A percentile compares a stretch with the other conserved stretches of the same genome.
Evolutionary conservation across 2,888 invertebrate genomes (phyloP).

Genomic region (Neria commutata): DNA sequence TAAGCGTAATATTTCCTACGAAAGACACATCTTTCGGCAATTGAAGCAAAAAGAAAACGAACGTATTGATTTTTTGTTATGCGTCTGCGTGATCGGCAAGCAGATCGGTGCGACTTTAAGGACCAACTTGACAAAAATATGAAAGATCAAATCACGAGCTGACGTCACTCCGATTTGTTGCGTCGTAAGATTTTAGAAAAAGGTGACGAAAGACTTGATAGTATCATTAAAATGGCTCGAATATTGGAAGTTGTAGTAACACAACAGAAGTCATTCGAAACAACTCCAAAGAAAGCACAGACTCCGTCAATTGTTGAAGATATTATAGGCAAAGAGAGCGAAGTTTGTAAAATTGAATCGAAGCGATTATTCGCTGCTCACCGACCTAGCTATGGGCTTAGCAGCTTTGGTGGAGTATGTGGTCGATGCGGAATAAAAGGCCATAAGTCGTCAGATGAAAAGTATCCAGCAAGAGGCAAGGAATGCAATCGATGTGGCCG

Average conservation of each 20-base stretch:
- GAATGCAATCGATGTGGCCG: not conserved
- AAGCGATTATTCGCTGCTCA: not conserved
- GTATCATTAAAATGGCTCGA: not conserved
- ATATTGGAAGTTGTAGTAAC: not conserved
- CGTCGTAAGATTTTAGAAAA: conserved; percentile 8
- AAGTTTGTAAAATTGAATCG: not conserved
- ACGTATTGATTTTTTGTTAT: conserved; percentile 3
- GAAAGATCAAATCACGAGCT: conserved; percentile 6
- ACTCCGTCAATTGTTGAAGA: not conserved
- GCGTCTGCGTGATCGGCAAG: conserved; percentile 8
- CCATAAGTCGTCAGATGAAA: not conserved
- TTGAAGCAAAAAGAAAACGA: not conserved
- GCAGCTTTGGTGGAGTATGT: not conserved
- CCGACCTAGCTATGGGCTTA: not conserved
- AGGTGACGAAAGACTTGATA: not conserved
- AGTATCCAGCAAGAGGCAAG: not conserved
- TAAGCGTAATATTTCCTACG: not conserved
- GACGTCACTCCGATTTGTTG: conserved; percentile 7
- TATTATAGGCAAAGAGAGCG: too few relatives aligned
- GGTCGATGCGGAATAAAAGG: not conserved
- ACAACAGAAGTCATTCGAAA: not conserved
- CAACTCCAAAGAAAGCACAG: not conserved
- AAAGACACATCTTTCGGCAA: not conserved
- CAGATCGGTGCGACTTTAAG: too few relatives aligned
- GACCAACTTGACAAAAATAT: conserved; percentile 11